Evolutionary conservation across 2,888 invertebrate species (phyloP).

Genomic region (Ochropacha duplaris): DNA sequence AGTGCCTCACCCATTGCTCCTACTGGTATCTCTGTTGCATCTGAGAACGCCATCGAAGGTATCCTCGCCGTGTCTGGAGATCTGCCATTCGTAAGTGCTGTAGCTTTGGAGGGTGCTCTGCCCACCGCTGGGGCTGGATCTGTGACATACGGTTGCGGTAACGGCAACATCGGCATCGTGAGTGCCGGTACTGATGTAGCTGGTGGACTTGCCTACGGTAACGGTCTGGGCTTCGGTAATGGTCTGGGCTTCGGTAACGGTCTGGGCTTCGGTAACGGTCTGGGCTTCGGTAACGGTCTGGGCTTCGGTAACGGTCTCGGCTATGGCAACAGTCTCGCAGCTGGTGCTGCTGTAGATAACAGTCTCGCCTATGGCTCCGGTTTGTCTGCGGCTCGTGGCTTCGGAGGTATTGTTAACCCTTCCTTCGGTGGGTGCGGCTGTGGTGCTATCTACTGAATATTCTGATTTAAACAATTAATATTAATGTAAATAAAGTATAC

Average conservation of each 20-base stretch:
- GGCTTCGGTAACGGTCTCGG: too few species aligned
- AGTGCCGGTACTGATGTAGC: conserved; percentile 4
- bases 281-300: too few species aligned
- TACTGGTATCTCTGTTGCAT: conserved; percentile 37
- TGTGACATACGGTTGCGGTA: conserved; percentile 37
- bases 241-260: neutral
- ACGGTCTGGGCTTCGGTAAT: conserved; percentile 12
- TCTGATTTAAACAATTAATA: too few species aligned
- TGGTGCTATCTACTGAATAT: too few species aligned
- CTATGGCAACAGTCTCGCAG: too few species aligned
- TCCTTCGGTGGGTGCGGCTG: too few species aligned
- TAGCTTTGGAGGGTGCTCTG: conserved; percentile 39
- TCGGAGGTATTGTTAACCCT: too few species aligned
- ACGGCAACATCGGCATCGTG: conserved; percentile 11
- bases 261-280: neutral
- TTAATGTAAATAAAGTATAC: too few species aligned
- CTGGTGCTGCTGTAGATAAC: too few species aligned
- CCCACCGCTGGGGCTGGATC: conserved; percentile 40
- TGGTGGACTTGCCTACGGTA: conserved; percentile 5
- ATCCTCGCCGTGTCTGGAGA: conserved; percentile 38
- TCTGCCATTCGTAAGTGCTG: conserved; percentile 48
- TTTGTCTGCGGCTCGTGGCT: too few species aligned
- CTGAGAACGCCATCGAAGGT: conserved; percentile 47
- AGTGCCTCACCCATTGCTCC: conserved; percentile 43
- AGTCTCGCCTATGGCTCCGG: too few species aligned